These are phyloP conservation scores for Nibea albiflora DNA, from an alignment of 2,113 vertebrate genomes.

Conservation along the genomic window DNA sequence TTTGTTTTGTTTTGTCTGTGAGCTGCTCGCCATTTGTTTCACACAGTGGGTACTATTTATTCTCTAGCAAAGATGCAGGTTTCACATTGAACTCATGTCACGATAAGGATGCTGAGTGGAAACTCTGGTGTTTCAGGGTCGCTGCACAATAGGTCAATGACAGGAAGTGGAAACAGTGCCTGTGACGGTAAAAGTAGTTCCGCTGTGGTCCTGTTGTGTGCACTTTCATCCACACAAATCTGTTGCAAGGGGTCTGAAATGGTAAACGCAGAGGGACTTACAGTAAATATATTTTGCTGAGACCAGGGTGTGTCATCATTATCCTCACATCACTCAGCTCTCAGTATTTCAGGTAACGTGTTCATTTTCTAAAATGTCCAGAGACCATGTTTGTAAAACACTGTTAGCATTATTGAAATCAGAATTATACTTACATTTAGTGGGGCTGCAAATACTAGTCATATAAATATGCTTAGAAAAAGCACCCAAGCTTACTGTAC, in stretches of 20 bases:
- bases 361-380: not conserved
- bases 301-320: not conserved
- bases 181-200: not conserved
- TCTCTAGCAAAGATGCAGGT: not conserved
- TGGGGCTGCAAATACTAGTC: not conserved
- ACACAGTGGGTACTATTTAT: not conserved
- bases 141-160: conserved; percentile 44
- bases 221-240: not conserved
- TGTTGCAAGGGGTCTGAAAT: not conserved
- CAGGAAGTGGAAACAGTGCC: conserved; percentile 69
- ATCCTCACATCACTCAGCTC: not conserved
- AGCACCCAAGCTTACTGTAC: too few species aligned
- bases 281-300: not conserved
- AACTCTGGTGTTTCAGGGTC: conserved; percentile 38
- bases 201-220: not conserved
- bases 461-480: too few species aligned
- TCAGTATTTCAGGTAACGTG: not conserved
- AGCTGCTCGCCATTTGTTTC: too few species aligned
- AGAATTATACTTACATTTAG: not conserved
- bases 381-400: not conserved
- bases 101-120: conserved; percentile 8
- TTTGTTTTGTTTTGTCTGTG: not conserved
- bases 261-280: not conserved
- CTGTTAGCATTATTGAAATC: not conserved
- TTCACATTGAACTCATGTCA: conserved; percentile 5